Evolutionary conservation across 2,888 invertebrate genomes (phyloP).

Genomic region (Coremacera marginata): DNA sequence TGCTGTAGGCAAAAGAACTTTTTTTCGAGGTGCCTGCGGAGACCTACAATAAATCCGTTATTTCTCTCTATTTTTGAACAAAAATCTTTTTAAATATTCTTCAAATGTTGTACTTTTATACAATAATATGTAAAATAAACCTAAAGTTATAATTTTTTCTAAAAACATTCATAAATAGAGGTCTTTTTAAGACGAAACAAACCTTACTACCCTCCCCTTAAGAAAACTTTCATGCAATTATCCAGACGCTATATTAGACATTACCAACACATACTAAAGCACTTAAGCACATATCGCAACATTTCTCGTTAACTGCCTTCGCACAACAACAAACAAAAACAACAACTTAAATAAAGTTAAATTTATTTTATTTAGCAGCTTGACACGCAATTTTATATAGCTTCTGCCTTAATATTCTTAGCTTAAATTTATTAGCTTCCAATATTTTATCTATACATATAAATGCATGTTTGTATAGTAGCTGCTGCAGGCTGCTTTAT

Average conservation of each 20-base stretch:
- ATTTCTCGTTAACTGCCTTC: not conserved
- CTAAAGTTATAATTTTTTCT: too few relatives aligned
- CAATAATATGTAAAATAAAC: too few relatives aligned
- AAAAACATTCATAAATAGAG: too few relatives aligned
- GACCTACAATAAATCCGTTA: too few relatives aligned
- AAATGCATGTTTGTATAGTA: slow-evolving; percentile 30
- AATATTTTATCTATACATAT: slow-evolving; percentile 56
- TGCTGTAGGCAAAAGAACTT: too few relatives aligned
- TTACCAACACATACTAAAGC: not conserved
- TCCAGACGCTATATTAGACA: not conserved
- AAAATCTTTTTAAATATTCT: too few relatives aligned
- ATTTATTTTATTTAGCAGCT: slow-evolving; percentile 29
- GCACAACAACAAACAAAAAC: not conserved
- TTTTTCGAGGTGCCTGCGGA: too few relatives aligned
- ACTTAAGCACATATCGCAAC: not conserved
- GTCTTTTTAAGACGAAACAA: too few relatives aligned
- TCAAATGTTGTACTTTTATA: too few relatives aligned
- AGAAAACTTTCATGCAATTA: slow-evolving; percentile 19
- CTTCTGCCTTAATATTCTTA: not conserved
- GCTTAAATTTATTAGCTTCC: slow-evolving; percentile 60
- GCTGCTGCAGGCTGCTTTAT: slow-evolving; percentile 15
- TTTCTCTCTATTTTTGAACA: too few relatives aligned
- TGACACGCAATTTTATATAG: slow-evolving; percentile 24
- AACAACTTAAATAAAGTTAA: slow-evolving; percentile 15
- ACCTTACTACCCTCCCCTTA: too few relatives aligned